These are phyloP conservation scores for Oppia nitens DNA, from an alignment of 1,140 invertebrate species.

Conservation along the genomic window DNA sequence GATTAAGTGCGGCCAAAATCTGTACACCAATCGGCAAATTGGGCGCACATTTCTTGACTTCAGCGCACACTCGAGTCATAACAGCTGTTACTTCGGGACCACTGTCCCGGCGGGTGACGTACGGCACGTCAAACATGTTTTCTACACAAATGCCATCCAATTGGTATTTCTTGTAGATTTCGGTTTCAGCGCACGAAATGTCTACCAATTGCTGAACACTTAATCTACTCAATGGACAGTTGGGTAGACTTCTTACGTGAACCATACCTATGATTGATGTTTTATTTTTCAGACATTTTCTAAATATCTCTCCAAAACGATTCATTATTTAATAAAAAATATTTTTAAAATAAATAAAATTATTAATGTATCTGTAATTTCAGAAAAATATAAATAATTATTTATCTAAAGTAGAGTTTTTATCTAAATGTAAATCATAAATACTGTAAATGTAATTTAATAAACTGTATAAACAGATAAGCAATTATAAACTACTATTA, in stretches of 20 bases:
- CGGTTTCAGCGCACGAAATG: conserved; percentile 39
- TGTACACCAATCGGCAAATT: conserved; percentile 42
- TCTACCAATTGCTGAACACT: conserved; percentile 36
- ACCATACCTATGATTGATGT: conserved; percentile 51
- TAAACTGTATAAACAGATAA: no score
- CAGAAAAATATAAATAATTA: no score
- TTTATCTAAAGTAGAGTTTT: no score
- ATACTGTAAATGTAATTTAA: no score
- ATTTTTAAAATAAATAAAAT: no score
- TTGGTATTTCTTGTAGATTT: conserved; percentile 36
- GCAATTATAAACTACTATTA: no score
- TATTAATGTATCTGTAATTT: no score
- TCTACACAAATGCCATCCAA: conserved; percentile 57
- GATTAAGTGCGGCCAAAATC: conserved; percentile 56
- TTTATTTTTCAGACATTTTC: background rate
- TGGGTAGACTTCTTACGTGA: conserved; percentile 49
- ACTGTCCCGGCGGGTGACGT: conserved; percentile 38
- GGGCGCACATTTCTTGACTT: conserved; percentile 36
- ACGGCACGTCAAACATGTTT: conserved; percentile 74
- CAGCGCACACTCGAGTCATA: conserved; percentile 44
- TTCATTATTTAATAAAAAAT: background rate
- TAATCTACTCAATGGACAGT: conserved; percentile 35
- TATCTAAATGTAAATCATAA: no score
- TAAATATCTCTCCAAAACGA: background rate
- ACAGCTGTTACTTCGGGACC: conserved; percentile 48